Conservation (phyloP, 2,888 invertebrate species). For the Autographa gamma region DNA sequence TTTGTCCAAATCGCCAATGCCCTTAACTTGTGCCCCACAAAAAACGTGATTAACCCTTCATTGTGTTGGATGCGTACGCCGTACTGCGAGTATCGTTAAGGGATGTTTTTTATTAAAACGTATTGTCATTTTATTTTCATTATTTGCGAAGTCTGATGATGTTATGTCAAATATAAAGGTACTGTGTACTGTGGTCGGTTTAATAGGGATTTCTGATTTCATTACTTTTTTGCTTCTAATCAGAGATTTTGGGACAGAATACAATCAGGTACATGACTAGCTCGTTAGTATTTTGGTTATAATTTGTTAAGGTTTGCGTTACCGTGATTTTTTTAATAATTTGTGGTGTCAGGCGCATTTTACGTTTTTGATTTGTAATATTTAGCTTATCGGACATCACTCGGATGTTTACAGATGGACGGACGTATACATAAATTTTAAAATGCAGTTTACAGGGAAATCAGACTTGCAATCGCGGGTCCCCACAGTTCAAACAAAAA, state of each 20-base stretch:
- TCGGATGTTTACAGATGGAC: too few species aligned
- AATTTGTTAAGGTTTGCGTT: too few species aligned
- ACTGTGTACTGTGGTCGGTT: constrained; percentile 18
- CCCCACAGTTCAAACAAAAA: too few species aligned
- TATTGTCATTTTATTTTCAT: constrained; percentile 70
- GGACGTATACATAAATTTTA: too few species aligned
- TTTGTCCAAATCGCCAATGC: constrained; percentile 28
- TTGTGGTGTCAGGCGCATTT: too few species aligned
- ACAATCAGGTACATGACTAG: neutral
- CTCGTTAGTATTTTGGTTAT: too few species aligned
- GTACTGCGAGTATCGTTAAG: constrained; percentile 59
- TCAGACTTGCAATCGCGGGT: too few species aligned
- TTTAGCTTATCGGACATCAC: too few species aligned
- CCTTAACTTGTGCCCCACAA: constrained; percentile 30
- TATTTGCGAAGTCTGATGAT: constrained; percentile 46
- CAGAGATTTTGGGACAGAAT: neutral
- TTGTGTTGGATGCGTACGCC: constrained; percentile 60
- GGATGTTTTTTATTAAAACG: constrained; percentile 69
- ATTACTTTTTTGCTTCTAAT: neutral
- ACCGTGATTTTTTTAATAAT: too few species aligned
- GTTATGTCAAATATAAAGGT: constrained; percentile 26
- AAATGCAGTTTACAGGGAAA: too few species aligned
- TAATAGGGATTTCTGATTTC: constrained; percentile 5
- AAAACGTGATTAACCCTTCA: constrained; percentile 68
- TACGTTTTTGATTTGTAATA: too few species aligned